Conservation (phyloP, 1,140 invertebrate species). For the Gonatopus flavifemur region DNA sequence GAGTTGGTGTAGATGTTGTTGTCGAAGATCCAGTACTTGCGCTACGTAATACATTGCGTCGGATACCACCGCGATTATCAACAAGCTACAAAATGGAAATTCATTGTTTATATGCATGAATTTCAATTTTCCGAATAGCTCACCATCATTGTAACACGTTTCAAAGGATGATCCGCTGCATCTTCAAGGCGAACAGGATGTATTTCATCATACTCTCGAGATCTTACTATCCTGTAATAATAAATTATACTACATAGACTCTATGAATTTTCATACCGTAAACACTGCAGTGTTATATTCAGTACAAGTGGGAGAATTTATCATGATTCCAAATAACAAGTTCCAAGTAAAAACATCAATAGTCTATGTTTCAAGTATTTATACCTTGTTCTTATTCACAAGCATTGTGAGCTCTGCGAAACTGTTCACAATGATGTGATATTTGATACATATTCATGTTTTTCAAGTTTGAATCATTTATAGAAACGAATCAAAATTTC, state of each 20-base stretch:
- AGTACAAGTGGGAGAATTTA: no score
- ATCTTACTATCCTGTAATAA: constrained; percentile 35
- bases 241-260: constrained; percentile 5
- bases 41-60: constrained; percentile 53
- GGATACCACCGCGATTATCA: constrained; percentile 54
- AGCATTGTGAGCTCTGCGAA: neutral
- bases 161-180: constrained; percentile 53
- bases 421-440: neutral
- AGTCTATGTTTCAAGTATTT: neutral
- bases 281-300: no score
- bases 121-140: constrained; percentile 12
- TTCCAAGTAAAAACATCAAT: neutral
- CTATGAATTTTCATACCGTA: constrained; percentile 10
- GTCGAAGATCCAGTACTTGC: constrained; percentile 53
- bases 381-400: neutral
- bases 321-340: neutral
- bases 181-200: constrained; percentile 33
- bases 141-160: constrained; percentile 57
- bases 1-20: constrained; percentile 56
- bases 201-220: constrained; percentile 25
- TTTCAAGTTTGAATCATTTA: no score
- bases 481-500: no score
- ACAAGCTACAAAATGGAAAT: constrained; percentile 45
- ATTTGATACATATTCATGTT: neutral
- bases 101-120: neutral